Conservation (phyloP, 2,888 invertebrate species). For the Andrena hattorfiana region DNA sequence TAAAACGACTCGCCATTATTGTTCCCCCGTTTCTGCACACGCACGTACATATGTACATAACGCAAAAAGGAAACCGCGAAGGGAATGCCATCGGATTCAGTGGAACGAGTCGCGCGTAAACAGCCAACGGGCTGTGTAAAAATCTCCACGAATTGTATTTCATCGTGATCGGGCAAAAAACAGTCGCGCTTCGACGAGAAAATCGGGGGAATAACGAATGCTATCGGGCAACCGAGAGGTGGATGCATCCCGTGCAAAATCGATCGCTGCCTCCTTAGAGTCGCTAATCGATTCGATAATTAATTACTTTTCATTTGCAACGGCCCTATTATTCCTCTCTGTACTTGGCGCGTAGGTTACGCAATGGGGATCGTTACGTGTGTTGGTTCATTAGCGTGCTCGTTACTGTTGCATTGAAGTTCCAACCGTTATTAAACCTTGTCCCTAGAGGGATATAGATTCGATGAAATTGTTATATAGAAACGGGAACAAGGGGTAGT, state of each 20-base stretch:
- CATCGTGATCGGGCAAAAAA: constrained; percentile 22
- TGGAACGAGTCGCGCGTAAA: constrained; percentile 51
- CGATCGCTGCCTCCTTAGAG: constrained; percentile 6
- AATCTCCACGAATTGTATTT: constrained; percentile 36
- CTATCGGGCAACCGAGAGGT: constrained; percentile 6
- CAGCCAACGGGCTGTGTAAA: constrained; percentile 40
- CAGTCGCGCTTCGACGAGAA: not conserved
- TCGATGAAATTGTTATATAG: not conserved
- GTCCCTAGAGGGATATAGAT: not conserved
- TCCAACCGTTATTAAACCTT: constrained; percentile 34
- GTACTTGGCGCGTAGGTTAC: constrained; percentile 28
- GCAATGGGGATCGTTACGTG: constrained; percentile 38
- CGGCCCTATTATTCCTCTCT: constrained; percentile 23
- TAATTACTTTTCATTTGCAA: constrained; percentile 51
- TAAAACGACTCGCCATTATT: constrained; percentile 26
- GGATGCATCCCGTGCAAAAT: not conserved
- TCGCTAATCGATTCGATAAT: constrained; percentile 57
- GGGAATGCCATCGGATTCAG: constrained; percentile 28
- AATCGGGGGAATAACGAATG: constrained; percentile 22
- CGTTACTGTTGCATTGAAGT: constrained; percentile 51
- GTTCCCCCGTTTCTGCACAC: constrained; percentile 11
- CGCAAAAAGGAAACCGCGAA: constrained; percentile 28
- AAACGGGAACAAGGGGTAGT: not conserved
- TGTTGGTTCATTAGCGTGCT: constrained; percentile 43
- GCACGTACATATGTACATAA: constrained; percentile 14